Conservation (phyloP, 2,113 vertebrate species). For the Sturnira hondurensis region DNA sequence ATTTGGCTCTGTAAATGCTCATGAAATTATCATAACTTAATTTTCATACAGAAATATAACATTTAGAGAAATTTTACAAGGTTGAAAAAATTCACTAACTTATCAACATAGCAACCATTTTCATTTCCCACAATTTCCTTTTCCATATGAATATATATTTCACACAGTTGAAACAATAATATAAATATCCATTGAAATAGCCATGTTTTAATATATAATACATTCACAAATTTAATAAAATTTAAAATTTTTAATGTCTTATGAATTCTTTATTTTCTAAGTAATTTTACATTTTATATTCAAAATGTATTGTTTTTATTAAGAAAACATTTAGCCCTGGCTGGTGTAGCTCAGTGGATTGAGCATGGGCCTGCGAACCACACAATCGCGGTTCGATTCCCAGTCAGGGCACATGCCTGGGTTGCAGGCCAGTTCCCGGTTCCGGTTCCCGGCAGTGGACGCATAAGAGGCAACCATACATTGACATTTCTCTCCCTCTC, state of each 20-base stretch:
- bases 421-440: too few species aligned
- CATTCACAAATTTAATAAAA: not conserved
- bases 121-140: not conserved
- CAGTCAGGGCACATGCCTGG: too few species aligned
- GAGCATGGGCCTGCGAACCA: too few species aligned
- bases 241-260: not conserved
- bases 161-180: not conserved
- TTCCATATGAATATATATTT: not conserved
- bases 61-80: not conserved
- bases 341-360: too few species aligned
- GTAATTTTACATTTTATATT: not conserved
- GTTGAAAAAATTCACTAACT: not conserved
- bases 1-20: not conserved
- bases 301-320: not conserved
- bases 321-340: too few species aligned
- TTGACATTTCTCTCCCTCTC: too few species aligned
- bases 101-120: constrained; percentile 6
- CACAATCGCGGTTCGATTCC: too few species aligned
- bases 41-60: not conserved
- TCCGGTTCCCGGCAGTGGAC: too few species aligned
- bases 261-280: not conserved
- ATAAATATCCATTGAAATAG: not conserved
- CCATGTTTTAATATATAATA: not conserved
- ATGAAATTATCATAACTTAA: not conserved
- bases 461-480: too few species aligned